Percentiles rank a stretch among this genome's conserved stretches.
Evolutionary conservation across 2,797 vertebrate species (phyloP).

Genomic region (Ispidina picta): DNA sequence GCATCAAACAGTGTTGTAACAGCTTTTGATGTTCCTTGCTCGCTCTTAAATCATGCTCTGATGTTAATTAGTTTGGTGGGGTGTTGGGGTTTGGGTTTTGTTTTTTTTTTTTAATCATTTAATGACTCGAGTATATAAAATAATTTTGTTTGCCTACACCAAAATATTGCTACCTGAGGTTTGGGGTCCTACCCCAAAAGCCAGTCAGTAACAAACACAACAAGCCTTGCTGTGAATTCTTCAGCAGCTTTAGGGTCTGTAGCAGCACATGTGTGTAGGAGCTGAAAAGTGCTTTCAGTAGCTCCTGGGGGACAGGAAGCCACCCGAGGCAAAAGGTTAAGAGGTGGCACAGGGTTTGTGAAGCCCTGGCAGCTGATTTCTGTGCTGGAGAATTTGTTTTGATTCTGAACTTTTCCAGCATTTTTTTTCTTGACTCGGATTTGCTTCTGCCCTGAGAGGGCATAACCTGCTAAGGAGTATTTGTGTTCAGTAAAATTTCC

Average conservation of each 20-base stretch:
- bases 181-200: neutral
- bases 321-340: neutral
- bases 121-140: constrained; percentile 9
- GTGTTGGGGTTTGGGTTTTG: neutral
- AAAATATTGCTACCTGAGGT: constrained; percentile 19
- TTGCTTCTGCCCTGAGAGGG: neutral
- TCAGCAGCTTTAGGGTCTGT: neutral
- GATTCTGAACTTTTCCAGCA: neutral
- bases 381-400: neutral
- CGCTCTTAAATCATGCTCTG: constrained; percentile 53
- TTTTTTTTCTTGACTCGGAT: neutral
- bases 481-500: neutral
- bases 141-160: constrained; percentile 17
- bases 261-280: neutral
- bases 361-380: neutral
- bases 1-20: constrained; percentile 58
- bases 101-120: constrained; percentile 18
- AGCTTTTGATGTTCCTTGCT: constrained; percentile 63
- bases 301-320: neutral
- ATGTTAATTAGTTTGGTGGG: constrained; percentile 54
- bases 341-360: neutral
- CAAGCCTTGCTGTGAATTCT: neutral
- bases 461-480: neutral
- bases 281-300: neutral
- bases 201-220: neutral